phyloP scores from a whole-genome alignment of 2,888 invertebrate genomes.

The Clusia tigrina region DNA sequence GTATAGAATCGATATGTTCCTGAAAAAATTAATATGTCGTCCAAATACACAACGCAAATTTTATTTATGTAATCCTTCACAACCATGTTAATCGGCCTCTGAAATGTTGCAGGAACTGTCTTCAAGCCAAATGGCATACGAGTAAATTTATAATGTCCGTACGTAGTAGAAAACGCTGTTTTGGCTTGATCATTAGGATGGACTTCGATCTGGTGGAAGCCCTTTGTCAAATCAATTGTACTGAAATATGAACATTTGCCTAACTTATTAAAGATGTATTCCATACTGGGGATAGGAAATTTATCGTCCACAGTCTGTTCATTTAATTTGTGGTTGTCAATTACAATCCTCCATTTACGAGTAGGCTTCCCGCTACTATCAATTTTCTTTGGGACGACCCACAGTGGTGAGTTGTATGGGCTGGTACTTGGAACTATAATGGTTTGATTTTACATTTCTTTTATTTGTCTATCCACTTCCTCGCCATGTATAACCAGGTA shows the following conservation, averaged over 20 bases:
- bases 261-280: conserved; percentile 34
- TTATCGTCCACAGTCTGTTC: too few relatives aligned
- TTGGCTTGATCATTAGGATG: conserved; percentile 26
- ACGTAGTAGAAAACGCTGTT: conserved; percentile 29
- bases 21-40: too few relatives aligned
- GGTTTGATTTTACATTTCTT: conserved; percentile 29
- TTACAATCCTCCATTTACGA: conserved; percentile 25
- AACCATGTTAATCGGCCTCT: conserved; percentile 45
- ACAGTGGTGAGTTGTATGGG: conserved; percentile 40
- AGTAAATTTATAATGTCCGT: neutral
- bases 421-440: conserved; percentile 41
- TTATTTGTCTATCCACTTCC: conserved; percentile 29
- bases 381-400: conserved; percentile 39
- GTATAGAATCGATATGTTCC: conserved; percentile 33
- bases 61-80: conserved; percentile 38
- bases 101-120: too few relatives aligned
- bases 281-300: conserved; percentile 25
- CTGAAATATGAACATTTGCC: conserved; percentile 31
- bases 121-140: too few relatives aligned
- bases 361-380: conserved; percentile 22
- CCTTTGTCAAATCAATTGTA: too few relatives aligned
- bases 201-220: conserved; percentile 34
- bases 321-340: too few relatives aligned
- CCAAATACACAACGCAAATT: too few relatives aligned
- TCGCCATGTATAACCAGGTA: conserved; percentile 30